Evolutionary conservation across 2,888 invertebrate genomes (phyloP), one percentile per base, ranked within the genome.

Genomic region (Oscheius sp.): DNA sequence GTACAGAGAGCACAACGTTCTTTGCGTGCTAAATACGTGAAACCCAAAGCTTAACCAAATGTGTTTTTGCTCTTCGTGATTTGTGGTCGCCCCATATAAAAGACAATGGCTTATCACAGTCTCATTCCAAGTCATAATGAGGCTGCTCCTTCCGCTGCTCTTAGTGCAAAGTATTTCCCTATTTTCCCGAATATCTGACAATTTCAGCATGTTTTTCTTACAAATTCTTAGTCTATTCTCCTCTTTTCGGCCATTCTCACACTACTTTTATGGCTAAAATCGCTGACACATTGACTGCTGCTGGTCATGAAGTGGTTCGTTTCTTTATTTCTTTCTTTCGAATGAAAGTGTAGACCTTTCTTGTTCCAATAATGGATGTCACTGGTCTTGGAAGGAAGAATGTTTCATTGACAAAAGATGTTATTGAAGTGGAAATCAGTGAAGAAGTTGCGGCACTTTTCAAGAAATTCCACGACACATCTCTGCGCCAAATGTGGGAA

Each of bases 251-350:
- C n/a, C 70, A 71, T 46, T 73, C 73, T 33, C 76, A 76, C 42
- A 69, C 65, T 12, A 74, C 48, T 29, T 76, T 69, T 37, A 55
- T 76, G 46, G 73, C 65, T 0, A 74, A 57, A 52, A 64, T 76
- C 5, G 72, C 76, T 27, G 76, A 76, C 29, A 69, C 72, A 31
- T 23, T 76, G 4, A 52, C 72, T 1, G 72, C 74, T 39, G 74
- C 74, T n/a, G 76, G 76, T 10, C 76, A 76, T 50, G 68, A 74
- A 52, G 76, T 76, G 53, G 76, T 74, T 31, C 65, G 65, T 33
- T 23, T 15, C 23, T 29, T 15, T 39, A 1, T 39, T 39, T 23
- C 25, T 57, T 10, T n/a, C n/a, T n/a, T n/a, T n/a, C n/a, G n/a
- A 33, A 20, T 12, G n/a, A 27, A 45, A 29, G 15, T 23, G 1